These are phyloP conservation scores for Akabosia matsudoensis DNA, from an alignment of 1,140 invertebrate genomes.

Conservation along the genomic window DNA sequence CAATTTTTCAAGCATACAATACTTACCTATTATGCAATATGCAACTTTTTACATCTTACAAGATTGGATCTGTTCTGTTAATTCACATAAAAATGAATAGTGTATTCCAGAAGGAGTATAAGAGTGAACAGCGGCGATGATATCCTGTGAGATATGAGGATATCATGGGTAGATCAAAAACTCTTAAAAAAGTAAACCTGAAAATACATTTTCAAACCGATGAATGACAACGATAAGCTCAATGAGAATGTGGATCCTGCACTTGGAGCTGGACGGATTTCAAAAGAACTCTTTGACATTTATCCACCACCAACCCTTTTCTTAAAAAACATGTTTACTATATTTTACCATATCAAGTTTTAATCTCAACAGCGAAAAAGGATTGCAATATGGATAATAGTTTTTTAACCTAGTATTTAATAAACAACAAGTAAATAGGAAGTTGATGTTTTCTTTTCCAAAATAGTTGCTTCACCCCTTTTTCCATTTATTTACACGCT, in stretches of 20 bases:
- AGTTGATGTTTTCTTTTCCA: neutral
- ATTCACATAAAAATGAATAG: too few species aligned
- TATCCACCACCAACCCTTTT: neutral
- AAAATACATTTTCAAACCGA: too few species aligned
- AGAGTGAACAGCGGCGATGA: neutral
- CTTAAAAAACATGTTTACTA: neutral
- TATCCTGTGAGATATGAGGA: conserved; percentile 17
- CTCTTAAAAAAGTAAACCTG: too few species aligned
- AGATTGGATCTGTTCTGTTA: too few species aligned
- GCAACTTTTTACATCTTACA: too few species aligned
- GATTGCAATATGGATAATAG: neutral
- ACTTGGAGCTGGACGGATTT: too few species aligned
- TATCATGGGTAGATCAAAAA: conserved; percentile 7
- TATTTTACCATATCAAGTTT: neutral
- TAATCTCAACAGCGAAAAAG: neutral
- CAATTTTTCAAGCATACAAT: too few species aligned
- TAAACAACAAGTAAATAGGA: neutral
- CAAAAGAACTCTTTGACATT: neutral
- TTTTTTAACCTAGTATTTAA: neutral
- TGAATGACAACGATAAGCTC: neutral
- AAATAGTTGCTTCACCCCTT: neutral
- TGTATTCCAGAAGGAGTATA: neutral
- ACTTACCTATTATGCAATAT: too few species aligned
- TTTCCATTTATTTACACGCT: neutral
- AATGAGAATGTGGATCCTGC: too few species aligned